Evolutionary conservation across 2,113 vertebrate species (phyloP), one percentile per base, ranked within the genome.

Genomic region (Poecile atricapillus): DNA sequence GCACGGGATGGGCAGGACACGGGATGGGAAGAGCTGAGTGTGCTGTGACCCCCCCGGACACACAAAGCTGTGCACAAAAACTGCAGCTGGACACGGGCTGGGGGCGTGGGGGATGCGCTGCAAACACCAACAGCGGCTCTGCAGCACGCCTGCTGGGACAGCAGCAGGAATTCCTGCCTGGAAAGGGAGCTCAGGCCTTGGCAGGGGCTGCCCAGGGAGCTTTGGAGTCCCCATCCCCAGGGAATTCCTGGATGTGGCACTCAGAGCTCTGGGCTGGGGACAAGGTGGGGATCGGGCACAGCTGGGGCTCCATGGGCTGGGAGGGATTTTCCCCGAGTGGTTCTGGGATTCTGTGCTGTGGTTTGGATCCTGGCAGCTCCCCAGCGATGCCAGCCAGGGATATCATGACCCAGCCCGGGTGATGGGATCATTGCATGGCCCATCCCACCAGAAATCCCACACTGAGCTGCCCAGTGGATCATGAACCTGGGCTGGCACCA

Each of bases 41-140:
- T 7, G 58, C 15, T 12, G 60, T 8, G 75, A 18, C 43, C 28
- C 39, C 43, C 28, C 52, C 43, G 1, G 1, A 33, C 49, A 52
- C 0, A 2, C 4, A 24, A 27, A 10, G 6, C 53, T 2, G 5
- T 0, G 30, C 19, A 2, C 8, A 3, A 0, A 14, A 58, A 33
- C 35, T 2, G 35, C 35, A 73, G 35, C 33, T 3, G 2, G 8
- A 14, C 1, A 8, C 27, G 76, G 52, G 44, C 60, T 30, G 16
- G 35, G 64, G 52, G 33, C 0, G 3, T 1, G 10, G 19, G n/a
- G 25, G 15, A 9, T 0, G n/a, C 9, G 0, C 25, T 52, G 7
- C 71, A 13, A 33, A 44, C 6, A 18, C n/a, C 11, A 24, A 10
- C 19, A 19, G 30, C 33, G 25, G 2, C 2, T 20, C 60, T 24